Conservation (phyloP, 2,888 invertebrate genomes). For the Agriopis marginaria region DNA sequence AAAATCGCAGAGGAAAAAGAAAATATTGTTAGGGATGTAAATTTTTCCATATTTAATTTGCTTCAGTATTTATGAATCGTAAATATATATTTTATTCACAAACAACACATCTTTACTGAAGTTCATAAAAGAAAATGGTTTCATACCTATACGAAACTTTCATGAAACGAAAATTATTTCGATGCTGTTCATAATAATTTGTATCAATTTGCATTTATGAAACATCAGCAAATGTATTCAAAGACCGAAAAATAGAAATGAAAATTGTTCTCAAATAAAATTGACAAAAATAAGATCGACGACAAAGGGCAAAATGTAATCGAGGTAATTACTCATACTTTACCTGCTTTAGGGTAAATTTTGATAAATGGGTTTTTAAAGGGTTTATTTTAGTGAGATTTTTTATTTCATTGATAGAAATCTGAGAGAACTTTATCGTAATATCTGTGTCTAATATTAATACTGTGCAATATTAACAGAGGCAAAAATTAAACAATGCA, state of each 20-base stretch:
- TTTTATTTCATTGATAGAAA: no score
- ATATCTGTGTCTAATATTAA: no score
- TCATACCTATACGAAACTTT: neutral
- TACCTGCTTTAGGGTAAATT: conserved; percentile 34
- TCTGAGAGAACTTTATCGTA: no score
- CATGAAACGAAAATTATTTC: neutral
- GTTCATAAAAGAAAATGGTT: conserved; percentile 9
- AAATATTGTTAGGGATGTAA: neutral
- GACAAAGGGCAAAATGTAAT: neutral
- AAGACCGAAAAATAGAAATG: neutral
- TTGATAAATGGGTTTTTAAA: neutral
- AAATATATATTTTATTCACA: conserved; percentile 16
- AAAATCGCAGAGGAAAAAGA: neutral
- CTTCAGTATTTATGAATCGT: conserved; percentile 4
- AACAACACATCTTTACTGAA: conserved; percentile 2
- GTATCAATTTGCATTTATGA: conserved; percentile 10
- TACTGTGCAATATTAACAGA: no score
- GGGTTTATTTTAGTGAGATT: neutral
- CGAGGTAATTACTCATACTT: conserved; percentile 26
- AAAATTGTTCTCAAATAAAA: conserved; percentile 35
- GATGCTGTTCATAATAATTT: neutral
- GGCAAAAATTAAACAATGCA: no score
- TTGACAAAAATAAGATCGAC: conserved; percentile 1
- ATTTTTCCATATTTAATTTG: neutral
- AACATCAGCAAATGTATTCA: neutral